Conservation (phyloP, 2,888 invertebrate species). For the Pachymerium ferrugineum region DNA sequence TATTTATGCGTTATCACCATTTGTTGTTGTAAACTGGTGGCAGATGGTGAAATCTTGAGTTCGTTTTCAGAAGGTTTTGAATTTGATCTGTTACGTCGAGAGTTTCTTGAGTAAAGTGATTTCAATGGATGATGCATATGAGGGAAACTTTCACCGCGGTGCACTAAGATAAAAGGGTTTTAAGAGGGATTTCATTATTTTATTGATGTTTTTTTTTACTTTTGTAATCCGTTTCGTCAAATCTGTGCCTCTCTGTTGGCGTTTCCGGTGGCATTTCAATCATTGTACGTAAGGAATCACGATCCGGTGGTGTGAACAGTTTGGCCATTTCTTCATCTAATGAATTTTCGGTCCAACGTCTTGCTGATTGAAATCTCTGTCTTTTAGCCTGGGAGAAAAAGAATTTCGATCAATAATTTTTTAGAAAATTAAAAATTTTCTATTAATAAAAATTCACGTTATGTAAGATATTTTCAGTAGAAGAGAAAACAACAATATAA, state of each 20-base stretch:
- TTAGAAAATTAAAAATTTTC: too few species aligned
- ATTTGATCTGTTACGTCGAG: constrained; percentile 48
- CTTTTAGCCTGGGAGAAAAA: background rate
- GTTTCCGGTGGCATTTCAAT: constrained; percentile 10
- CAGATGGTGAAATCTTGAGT: background rate
- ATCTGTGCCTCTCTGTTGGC: constrained; percentile 32
- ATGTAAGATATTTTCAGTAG: too few species aligned
- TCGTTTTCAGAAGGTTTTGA: constrained; percentile 12
- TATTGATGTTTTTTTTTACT: constrained; percentile 32
- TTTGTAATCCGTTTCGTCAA: constrained; percentile 39
- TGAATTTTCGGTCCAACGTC: constrained; percentile 33
- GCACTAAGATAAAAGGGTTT: constrained; percentile 52
- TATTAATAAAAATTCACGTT: too few species aligned
- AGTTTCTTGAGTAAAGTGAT: constrained; percentile 54
- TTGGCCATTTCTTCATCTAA: constrained; percentile 40
- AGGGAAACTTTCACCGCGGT: constrained; percentile 59
- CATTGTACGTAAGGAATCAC: constrained; percentile 33
- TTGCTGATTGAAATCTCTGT: background rate
- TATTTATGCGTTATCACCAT: too few species aligned
- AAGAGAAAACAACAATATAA: too few species aligned
- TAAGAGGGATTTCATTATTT: too few species aligned
- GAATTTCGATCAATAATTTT: too few species aligned
- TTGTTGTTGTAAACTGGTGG: background rate
- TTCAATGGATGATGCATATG: constrained; percentile 60
- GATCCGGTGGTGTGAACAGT: constrained; percentile 37